A percentile compares a stretch with the other conserved stretches of the same genome.
Evolutionary conservation across 2,113 vertebrate genomes (phyloP).

Genomic region (Trematomus loennbergii): DNA sequence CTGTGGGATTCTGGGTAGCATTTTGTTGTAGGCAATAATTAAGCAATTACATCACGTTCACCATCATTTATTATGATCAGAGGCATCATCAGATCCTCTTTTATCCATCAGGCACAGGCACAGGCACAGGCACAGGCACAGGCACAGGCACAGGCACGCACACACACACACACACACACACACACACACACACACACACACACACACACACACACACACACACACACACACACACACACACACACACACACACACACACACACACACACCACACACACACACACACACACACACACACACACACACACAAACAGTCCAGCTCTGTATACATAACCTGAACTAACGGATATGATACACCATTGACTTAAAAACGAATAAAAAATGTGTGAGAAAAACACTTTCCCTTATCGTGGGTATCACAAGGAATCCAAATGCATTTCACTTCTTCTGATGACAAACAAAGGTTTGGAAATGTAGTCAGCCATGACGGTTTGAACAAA

Average conservation of each 20-base stretch:
- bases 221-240: slow-evolving; percentile 11
- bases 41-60: slow-evolving; percentile 15
- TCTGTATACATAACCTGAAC: slow-evolving; percentile 57
- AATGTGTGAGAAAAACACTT: slow-evolving; percentile 29
- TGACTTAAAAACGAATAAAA: slow-evolving; percentile 43
- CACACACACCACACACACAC: no score
- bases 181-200: slow-evolving; percentile 5
- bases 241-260: no score
- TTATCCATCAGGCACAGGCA: no score
- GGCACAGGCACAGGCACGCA: no score
- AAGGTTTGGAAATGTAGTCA: slow-evolving; percentile 57
- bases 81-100: background rate
- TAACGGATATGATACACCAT: slow-evolving; percentile 58
- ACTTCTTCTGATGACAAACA: slow-evolving; percentile 67
- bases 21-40: slow-evolving; percentile 10
- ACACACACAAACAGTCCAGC: slow-evolving; percentile 28
- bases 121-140: no score
- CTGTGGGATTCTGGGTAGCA: background rate
- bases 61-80: background rate
- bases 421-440: slow-evolving; percentile 60
- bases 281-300: slow-evolving; percentile 14
- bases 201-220: slow-evolving; percentile 12
- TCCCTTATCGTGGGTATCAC: slow-evolving; percentile 44
- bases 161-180: no score
- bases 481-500: slow-evolving; percentile 71